phyloP scores from a whole-genome alignment of 2,797 vertebrate genomes.

The Nothura maculosa region DNA sequence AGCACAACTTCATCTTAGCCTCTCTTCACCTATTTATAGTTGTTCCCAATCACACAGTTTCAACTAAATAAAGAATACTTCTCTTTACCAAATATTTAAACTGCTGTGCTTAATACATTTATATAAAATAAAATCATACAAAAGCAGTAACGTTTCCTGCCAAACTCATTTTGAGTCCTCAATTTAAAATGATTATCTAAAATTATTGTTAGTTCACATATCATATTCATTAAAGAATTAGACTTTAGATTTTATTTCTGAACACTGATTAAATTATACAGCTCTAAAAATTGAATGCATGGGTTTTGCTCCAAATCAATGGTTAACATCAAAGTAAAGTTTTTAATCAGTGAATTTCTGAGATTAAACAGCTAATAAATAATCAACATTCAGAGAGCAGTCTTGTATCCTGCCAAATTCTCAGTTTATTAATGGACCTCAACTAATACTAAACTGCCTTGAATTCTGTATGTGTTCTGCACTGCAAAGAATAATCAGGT shows the following conservation, averaged over 20 bases:
- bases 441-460: neutral
- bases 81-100: neutral
- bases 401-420: neutral
- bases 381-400: neutral
- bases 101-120: fast-evolving
- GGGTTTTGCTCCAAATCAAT: neutral
- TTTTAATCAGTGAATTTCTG: neutral
- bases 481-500: neutral
- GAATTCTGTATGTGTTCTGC: neutral
- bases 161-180: neutral
- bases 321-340: neutral
- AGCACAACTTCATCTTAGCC: neutral
- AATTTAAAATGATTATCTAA: neutral
- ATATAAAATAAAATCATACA: neutral
- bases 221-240: neutral
- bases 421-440: neutral
- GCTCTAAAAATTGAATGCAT: neutral
- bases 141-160: neutral
- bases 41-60: neutral
- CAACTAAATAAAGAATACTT: neutral
- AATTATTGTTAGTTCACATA: neutral
- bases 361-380: neutral
- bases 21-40: neutral
- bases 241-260: neutral
- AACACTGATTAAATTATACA: neutral